Conservation (phyloP, 2,888 invertebrate species). For the Timandra comae region DNA sequence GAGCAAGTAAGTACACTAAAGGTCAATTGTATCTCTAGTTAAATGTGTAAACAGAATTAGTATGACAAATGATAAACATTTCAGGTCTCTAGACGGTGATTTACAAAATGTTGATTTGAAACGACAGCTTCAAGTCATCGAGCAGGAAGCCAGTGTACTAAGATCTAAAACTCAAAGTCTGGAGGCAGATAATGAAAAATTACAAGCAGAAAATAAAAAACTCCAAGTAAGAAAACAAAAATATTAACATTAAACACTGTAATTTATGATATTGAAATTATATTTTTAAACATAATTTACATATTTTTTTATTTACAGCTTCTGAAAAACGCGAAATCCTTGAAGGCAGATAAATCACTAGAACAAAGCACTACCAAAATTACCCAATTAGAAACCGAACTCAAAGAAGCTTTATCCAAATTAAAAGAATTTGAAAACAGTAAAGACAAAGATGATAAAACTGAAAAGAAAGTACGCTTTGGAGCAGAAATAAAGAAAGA, state of each 20-base stretch:
- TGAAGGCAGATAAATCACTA: conserved; percentile 71
- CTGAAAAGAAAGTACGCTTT: conserved; percentile 71
- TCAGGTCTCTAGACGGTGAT: conserved; percentile 79
- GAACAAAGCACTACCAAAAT: conserved; percentile 79
- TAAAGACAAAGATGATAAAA: conserved; percentile 63
- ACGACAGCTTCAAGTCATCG: conserved; percentile 84
- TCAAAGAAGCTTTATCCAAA: conserved; percentile 77
- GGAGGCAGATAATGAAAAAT: conserved; percentile 86
- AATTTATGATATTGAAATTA: no score
- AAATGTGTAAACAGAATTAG: not conserved
- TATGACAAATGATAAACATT: no score
- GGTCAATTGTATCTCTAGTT: not conserved
- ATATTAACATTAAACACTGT: conserved; percentile 1
- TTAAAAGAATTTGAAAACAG: conserved; percentile 72
- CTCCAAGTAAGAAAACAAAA: conserved; percentile 62
- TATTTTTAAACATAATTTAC: no score
- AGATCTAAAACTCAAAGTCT: conserved; percentile 81
- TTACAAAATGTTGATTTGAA: conserved; percentile 82
- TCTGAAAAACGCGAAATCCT: conserved; percentile 71
- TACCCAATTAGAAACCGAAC: conserved; percentile 77
- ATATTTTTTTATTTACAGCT: conserved; percentile 69
- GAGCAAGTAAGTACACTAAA: conserved; percentile 79
- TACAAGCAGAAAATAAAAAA: conserved; percentile 84
- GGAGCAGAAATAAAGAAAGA: conserved; percentile 59
- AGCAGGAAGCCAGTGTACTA: conserved; percentile 84